Conservation (phyloP, 2,888 invertebrate genomes). For the Ochlodes sylvanus region DNA sequence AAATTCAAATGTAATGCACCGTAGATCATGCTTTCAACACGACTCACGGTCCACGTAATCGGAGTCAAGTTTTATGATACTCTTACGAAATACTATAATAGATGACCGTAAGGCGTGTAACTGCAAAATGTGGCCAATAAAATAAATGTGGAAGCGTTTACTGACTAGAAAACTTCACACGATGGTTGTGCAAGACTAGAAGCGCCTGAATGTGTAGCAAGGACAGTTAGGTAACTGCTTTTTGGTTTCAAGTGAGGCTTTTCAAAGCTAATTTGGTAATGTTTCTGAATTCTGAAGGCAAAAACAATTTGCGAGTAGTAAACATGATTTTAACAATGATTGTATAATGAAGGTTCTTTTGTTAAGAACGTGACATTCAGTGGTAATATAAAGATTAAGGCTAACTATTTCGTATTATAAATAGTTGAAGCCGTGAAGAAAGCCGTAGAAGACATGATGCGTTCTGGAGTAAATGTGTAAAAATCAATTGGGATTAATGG, state of each 20-base stretch:
- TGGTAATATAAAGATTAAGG: too few relatives aligned
- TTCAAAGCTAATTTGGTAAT: slow-evolving; percentile 28
- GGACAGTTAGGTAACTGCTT: slow-evolving; percentile 54
- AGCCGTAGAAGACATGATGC: too few relatives aligned
- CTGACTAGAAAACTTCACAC: slow-evolving; percentile 55
- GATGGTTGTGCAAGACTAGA: slow-evolving; percentile 55
- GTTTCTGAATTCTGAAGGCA: slow-evolving; percentile 17
- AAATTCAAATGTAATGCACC: slow-evolving; percentile 36
- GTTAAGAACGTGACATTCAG: not conserved
- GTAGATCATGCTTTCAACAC: slow-evolving; percentile 39
- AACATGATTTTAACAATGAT: not conserved
- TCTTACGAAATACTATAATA: slow-evolving; percentile 54
- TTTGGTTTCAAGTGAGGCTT: slow-evolving; percentile 26
- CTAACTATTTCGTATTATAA: too few relatives aligned
- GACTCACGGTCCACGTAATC: slow-evolving; percentile 26
- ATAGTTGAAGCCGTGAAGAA: too few relatives aligned
- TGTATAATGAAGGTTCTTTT: not conserved
- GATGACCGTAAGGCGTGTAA: slow-evolving; percentile 49
- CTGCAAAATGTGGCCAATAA: slow-evolving; percentile 55
- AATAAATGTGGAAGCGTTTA: slow-evolving; percentile 47
- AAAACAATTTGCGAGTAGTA: slow-evolving; percentile 11
- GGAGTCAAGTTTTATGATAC: slow-evolving; percentile 39
- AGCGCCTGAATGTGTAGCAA: slow-evolving; percentile 57
- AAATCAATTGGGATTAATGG: too few relatives aligned
- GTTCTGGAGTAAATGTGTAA: too few relatives aligned